A percentile compares a stretch with the other conserved stretches of the same genome.
Evolutionary conservation across 2,888 invertebrate genomes (phyloP).

Genomic region (Acronicta aceris): DNA sequence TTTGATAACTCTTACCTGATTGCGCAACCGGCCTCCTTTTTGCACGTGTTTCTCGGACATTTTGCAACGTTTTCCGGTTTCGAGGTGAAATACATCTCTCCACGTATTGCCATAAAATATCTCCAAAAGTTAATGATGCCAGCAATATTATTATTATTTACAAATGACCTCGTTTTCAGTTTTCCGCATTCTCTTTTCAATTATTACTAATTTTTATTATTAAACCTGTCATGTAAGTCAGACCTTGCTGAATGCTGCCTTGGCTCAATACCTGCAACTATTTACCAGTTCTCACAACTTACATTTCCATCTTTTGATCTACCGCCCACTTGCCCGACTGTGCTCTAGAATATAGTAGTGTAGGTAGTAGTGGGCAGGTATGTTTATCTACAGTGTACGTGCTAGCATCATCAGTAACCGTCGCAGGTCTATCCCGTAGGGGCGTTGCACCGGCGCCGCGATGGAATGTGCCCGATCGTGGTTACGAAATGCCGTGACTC

Average conservation of each 20-base stretch:
- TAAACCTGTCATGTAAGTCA: neutral
- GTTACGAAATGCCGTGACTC: conserved; percentile 86
- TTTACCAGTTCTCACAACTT: conserved; percentile 64
- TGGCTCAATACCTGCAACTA: conserved; percentile 65
- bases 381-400: conserved; percentile 53
- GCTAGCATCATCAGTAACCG: conserved; percentile 71
- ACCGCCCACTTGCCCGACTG: conserved; percentile 52
- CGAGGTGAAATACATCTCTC: conserved; percentile 53
- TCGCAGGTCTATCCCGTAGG: conserved; percentile 76
- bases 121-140: conserved; percentile 9
- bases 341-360: conserved; percentile 27
- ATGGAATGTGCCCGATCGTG: conserved; percentile 85
- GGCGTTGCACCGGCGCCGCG: conserved; percentile 81
- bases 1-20: conserved; percentile 77
- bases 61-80: conserved; percentile 76
- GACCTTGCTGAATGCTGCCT: conserved; percentile 46
- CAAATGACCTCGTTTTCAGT: neutral
- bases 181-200: neutral
- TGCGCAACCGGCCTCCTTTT: conserved; percentile 82
- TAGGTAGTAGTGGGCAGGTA: conserved; percentile 56
- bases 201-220: neutral
- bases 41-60: conserved; percentile 78
- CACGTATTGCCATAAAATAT: conserved; percentile 18
- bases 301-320: conserved; percentile 42
- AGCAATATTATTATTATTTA: neutral